Conservation (phyloP, 1,140 invertebrate genomes). For the Sitophilus oryzae region DNA sequence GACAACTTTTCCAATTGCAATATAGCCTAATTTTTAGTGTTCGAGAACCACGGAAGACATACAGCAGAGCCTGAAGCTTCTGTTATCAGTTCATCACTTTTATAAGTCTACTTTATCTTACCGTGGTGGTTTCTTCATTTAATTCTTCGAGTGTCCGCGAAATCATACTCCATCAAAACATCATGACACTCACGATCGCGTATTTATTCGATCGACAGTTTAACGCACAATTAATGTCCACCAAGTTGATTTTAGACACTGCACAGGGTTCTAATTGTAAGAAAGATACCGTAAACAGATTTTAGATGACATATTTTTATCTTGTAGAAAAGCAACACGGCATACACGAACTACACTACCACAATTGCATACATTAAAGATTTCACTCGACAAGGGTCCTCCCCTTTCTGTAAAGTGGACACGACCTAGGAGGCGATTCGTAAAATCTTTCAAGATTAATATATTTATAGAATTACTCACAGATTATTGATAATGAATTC, state of each 20-base stretch:
- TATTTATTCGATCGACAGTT: constrained; percentile 15
- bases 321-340: constrained; percentile 28
- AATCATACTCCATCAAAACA: constrained; percentile 23
- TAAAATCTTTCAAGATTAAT: not conserved
- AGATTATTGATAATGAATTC: not conserved
- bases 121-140: constrained; percentile 36
- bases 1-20: too few species aligned
- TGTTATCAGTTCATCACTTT: too few species aligned
- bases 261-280: not conserved
- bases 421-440: constrained; percentile 22
- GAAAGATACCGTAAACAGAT: constrained; percentile 24
- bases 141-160: constrained; percentile 20
- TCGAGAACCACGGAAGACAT: too few species aligned
- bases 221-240: constrained; percentile 5
- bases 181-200: constrained; percentile 7
- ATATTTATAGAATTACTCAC: not conserved
- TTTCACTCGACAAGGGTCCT: constrained; percentile 38
- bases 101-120: constrained; percentile 22
- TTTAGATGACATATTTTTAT: constrained; percentile 27
- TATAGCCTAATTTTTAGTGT: too few species aligned
- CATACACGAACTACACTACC: constrained; percentile 24
- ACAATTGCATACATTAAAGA: constrained; percentile 38
- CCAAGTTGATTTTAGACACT: not conserved
- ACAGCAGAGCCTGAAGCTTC: too few species aligned
- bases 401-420: constrained; percentile 34